Conservation (phyloP, 2,797 vertebrate species). For the Muscicapa comitata region DNA sequence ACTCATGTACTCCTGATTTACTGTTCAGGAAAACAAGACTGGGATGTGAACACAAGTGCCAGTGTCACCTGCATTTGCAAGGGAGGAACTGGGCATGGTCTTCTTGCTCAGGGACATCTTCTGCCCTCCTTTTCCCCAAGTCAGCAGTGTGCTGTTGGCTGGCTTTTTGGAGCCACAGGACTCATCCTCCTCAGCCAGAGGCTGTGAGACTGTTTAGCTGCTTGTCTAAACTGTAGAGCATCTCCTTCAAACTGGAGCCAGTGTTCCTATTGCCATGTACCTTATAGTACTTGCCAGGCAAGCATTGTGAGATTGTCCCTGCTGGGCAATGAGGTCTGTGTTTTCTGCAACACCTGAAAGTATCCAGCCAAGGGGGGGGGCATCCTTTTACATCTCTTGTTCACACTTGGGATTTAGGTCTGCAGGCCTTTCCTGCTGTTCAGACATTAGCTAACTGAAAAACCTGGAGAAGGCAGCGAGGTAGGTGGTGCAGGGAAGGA, state of each 20-base stretch:
- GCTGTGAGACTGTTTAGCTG: neutral
- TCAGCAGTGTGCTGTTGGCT: neutral
- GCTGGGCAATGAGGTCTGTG: neutral
- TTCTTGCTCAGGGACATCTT: neutral
- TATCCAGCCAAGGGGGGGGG: neutral
- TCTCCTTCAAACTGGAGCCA: neutral
- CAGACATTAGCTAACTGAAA: neutral
- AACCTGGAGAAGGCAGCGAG: slow-evolving; percentile 1
- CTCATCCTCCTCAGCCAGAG: neutral
- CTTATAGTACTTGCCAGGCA: neutral
- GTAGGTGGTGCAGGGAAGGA: slow-evolving; percentile 5
- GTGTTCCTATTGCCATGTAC: neutral
- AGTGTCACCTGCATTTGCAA: neutral
- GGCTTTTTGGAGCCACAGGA: neutral
- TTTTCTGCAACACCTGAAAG: neutral
- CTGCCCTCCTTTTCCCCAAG: neutral
- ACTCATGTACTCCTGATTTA: neutral
- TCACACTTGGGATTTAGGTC: neutral
- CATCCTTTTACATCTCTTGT: neutral
- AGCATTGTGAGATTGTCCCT: neutral
- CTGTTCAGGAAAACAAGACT: neutral
- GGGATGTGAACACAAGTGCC: neutral
- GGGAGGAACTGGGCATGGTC: neutral
- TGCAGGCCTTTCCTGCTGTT: slow-evolving; percentile 10
- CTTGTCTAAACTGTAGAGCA: neutral